Conservation (phyloP, 2,888 invertebrate species). For the Hyles lineata region DNA sequence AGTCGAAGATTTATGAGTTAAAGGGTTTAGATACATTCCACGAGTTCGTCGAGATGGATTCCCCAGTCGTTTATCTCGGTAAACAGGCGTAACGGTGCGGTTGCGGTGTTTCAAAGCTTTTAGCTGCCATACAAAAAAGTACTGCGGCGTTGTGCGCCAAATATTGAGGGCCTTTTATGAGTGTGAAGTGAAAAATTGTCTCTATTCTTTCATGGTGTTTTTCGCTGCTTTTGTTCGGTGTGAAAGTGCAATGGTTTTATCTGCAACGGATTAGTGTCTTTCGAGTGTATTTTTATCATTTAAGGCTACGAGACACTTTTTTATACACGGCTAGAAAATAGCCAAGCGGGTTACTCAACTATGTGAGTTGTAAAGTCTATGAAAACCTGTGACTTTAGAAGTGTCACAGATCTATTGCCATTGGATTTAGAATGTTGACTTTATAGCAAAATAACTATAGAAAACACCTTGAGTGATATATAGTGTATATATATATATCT, state of each 20-base stretch:
- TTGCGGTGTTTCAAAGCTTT: constrained; percentile 19
- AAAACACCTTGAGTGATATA: too few relatives aligned
- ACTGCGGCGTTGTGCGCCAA: not conserved
- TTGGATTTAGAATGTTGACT: too few relatives aligned
- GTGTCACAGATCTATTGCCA: too few relatives aligned
- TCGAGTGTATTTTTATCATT: not conserved
- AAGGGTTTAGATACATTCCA: constrained; percentile 25
- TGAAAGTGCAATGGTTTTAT: not conserved
- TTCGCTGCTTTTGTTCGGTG: not conserved
- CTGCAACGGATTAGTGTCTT: not conserved
- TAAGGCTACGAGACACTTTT: too few relatives aligned
- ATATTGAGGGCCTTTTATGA: constrained; percentile 18
- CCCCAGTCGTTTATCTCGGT: constrained; percentile 22
- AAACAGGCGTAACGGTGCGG: constrained; percentile 17
- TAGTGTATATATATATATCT: too few relatives aligned
- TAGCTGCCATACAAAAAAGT: constrained; percentile 21
- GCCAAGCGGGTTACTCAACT: too few relatives aligned
- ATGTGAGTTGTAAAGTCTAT: too few relatives aligned
- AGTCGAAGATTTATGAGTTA: constrained; percentile 26
- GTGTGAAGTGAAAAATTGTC: constrained; percentile 19
- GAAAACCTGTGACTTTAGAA: too few relatives aligned
- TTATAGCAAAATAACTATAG: too few relatives aligned
- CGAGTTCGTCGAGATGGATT: constrained; percentile 16
- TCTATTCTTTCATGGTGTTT: not conserved
- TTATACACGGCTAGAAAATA: too few relatives aligned